A percentile compares a stretch with the other conserved stretches of the same genome.
phyloP scores from a whole-genome alignment of 1,140 invertebrate genomes.

The Meteorus sp. region DNA sequence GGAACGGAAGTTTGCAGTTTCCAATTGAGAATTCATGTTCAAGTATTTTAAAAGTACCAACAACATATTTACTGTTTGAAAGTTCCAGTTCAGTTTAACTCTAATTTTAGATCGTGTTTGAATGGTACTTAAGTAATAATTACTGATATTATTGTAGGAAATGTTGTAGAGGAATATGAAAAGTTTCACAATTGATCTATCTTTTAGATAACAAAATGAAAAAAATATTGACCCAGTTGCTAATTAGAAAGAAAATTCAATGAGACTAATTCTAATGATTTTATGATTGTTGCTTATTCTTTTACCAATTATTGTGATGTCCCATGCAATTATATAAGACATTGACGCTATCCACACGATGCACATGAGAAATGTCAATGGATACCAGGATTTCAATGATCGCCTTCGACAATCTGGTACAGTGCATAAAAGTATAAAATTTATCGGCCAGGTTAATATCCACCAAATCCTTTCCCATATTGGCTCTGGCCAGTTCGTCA shows the following conservation, averaged over 20 bases:
- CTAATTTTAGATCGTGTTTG: no score
- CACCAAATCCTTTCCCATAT: slow-evolving; percentile 64
- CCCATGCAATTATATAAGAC: slow-evolving; percentile 72
- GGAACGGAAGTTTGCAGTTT: no score
- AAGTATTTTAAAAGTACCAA: no score
- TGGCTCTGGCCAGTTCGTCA: slow-evolving; percentile 64
- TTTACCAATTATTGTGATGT: slow-evolving; percentile 72
- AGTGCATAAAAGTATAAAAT: slow-evolving; percentile 69
- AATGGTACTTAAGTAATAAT: no score
- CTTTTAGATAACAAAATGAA: background rate
- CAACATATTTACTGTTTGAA: no score
- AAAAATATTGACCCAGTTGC: background rate
- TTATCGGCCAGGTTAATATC: slow-evolving; percentile 74
- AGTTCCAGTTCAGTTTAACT: no score
- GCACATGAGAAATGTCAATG: slow-evolving; percentile 68
- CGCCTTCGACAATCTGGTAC: slow-evolving; percentile 75
- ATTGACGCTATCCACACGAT: slow-evolving; percentile 67
- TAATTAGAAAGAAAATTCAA: no score
- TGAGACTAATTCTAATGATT: no score
- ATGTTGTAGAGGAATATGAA: background rate
- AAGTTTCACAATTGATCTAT: background rate
- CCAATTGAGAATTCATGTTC: no score
- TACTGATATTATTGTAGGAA: no score
- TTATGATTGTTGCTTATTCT: no score
- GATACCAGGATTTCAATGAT: slow-evolving; percentile 58